Base-by-base conservation (phyloP, 2,888 invertebrate genomes). In the Tanypteryx hageni region DNA sequence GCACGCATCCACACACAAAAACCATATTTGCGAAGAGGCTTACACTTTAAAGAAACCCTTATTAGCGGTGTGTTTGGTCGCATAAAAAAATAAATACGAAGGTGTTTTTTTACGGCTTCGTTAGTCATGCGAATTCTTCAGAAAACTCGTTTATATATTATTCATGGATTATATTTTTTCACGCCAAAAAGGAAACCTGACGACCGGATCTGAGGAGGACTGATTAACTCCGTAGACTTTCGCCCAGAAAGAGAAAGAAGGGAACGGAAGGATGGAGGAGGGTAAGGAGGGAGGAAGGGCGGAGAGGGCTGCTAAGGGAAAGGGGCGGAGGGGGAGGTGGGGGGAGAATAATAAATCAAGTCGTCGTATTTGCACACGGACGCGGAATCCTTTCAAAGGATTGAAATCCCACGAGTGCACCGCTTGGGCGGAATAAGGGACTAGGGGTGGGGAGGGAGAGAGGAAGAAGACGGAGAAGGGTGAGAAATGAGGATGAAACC, bases 301-400 rank as follows among this genome's bases (percentile, higher is more conserved):
- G 93, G 93, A 93, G 94, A 94, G 94, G 94, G 93, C 93, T 92
- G 93, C 92, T 93, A 93, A 92, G 92, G 81, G 93, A 93, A 92
- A 92, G 83, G 92, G 92, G 92, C 92, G 93, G 93, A 92, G 83
- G 92, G 92, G 92, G 92, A 93, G 93, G 93, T 93, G 94, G 94
- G 94, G 94, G 94, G 94, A 94, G 94, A 94, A 94, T 94, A 94
- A 94, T 95, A 95, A 95, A 95, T 95, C 95, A 94, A 94, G 94
- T 94, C 94, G 94, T 94, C 94, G 94, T 94, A 94, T 95, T 95
- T 95, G 95, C 94, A 94, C 94, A 94, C 94, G 94, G 93, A 93
- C 93, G 85, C 93, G 93, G 61, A 92, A 16, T 68, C 57, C 89
- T 89, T 89, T 68, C 64, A 56, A 68, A 68, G 68, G 84, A 89